Conservation (phyloP, 2,888 invertebrate genomes). For the Dorcus parallelipipedus region DNA sequence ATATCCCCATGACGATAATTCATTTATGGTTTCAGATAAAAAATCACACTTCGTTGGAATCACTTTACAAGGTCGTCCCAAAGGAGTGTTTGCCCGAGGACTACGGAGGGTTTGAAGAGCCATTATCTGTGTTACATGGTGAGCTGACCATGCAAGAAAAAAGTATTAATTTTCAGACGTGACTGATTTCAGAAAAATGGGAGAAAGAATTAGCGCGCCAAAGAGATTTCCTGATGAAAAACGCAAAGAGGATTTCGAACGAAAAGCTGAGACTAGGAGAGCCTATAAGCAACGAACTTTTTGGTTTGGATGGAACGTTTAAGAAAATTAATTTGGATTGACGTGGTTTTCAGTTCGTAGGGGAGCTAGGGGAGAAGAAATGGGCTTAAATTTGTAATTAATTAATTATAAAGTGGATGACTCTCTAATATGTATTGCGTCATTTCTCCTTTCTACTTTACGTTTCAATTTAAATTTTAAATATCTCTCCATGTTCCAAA, state of each 20-base stretch:
- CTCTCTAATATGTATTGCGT: no score
- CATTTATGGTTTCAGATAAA: no score
- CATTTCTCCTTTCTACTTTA: no score
- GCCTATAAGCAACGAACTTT: background rate
- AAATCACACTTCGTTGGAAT: background rate
- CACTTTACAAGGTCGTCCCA: background rate
- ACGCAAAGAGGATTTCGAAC: background rate
- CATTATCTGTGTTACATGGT: background rate
- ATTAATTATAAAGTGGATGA: no score
- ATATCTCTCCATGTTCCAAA: no score
- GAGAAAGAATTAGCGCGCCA: background rate
- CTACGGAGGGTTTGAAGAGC: constrained; percentile 5
- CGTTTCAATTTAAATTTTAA: no score
- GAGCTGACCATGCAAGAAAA: background rate
- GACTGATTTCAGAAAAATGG: background rate
- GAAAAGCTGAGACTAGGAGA: background rate
- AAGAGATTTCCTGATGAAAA: background rate
- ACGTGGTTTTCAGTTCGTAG: background rate
- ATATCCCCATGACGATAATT: no score
- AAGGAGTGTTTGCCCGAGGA: constrained; percentile 13
- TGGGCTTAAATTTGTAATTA: no score
- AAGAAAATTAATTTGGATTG: background rate
- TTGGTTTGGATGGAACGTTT: background rate
- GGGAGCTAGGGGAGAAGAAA: no score
- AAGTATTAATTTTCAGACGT: background rate